Conservation (phyloP, 2,888 invertebrate species). For the Dolichomitus sp. region DNA sequence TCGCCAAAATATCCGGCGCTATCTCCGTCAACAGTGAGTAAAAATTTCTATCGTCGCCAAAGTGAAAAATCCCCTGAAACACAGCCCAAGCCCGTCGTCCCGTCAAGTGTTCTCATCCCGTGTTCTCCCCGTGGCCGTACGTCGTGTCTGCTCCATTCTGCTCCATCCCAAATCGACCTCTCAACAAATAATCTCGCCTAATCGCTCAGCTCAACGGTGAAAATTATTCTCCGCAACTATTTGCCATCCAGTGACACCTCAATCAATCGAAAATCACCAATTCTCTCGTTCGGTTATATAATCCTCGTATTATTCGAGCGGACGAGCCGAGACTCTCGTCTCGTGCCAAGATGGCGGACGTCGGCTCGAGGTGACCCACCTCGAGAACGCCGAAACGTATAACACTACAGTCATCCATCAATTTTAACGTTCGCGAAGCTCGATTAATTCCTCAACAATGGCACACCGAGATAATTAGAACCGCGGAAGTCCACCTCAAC, state of each 20-base stretch:
- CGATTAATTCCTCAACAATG: neutral
- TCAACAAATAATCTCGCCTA: neutral
- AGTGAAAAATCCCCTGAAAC: neutral
- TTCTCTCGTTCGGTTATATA: conserved; percentile 76
- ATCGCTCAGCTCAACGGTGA: neutral
- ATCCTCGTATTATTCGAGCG: conserved; percentile 75
- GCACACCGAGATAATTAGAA: neutral
- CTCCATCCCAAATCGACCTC: neutral
- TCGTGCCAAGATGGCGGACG: conserved; percentile 79
- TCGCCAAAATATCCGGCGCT: conserved; percentile 86
- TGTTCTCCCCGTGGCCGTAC: neutral
- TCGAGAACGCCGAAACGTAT: conserved; percentile 30
- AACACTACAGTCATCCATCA: neutral
- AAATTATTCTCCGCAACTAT: neutral
- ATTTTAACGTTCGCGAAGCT: neutral
- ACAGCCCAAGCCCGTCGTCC: neutral
- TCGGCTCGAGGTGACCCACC: conserved; percentile 46
- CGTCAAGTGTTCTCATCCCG: neutral
- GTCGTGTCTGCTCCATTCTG: neutral
- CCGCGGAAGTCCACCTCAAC: neutral
- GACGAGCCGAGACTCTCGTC: conserved; percentile 64
- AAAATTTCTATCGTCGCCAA: conserved; percentile 10
- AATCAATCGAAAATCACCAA: conserved; percentile 13
- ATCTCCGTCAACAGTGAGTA: conserved; percentile 87
- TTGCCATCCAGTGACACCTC: neutral